phyloP scores from a whole-genome alignment of 2,888 invertebrate species.

The Onchidella celtica region DNA sequence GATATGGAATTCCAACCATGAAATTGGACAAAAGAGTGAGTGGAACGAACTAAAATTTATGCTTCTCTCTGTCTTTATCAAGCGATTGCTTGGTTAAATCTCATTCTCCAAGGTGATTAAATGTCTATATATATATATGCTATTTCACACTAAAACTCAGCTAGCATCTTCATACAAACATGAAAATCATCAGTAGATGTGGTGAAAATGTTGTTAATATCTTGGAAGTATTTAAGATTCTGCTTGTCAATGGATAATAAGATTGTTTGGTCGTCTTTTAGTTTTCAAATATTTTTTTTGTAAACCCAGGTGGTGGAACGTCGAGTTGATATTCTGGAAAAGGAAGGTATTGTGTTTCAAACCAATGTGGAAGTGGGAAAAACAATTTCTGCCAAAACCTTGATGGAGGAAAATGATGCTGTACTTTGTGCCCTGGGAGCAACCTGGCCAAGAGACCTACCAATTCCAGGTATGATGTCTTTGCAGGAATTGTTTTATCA shows the following conservation, averaged over 20 bases:
- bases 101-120: too few species aligned
- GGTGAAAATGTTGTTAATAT: too few species aligned
- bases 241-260: too few species aligned
- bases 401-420: conserved; percentile 88
- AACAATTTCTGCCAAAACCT: conserved; percentile 88
- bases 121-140: too few species aligned
- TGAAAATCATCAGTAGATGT: too few species aligned
- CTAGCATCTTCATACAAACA: too few species aligned
- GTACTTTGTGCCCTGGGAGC: conserved; percentile 95
- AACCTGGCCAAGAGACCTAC: conserved; percentile 95
- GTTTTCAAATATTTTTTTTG: not conserved
- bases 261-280: too few species aligned
- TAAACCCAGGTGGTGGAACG: conserved; percentile 86
- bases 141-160: too few species aligned
- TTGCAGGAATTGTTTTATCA: too few species aligned
- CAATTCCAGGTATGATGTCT: conserved; percentile 80
- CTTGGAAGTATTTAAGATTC: too few species aligned
- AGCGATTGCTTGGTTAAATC: too few species aligned
- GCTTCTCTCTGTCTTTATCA: not conserved
- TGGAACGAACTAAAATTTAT: not conserved
- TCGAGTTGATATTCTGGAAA: conserved; percentile 90
- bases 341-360: conserved; percentile 94
- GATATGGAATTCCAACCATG: conserved; percentile 99
- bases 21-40: conserved; percentile 94
- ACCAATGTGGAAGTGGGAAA: conserved; percentile 94